Percentiles rank a stretch among this genome's conserved stretches.
Evolutionary conservation across 2,113 vertebrate species (phyloP).

Genomic region (Cranoglanis bouderius): DNA sequence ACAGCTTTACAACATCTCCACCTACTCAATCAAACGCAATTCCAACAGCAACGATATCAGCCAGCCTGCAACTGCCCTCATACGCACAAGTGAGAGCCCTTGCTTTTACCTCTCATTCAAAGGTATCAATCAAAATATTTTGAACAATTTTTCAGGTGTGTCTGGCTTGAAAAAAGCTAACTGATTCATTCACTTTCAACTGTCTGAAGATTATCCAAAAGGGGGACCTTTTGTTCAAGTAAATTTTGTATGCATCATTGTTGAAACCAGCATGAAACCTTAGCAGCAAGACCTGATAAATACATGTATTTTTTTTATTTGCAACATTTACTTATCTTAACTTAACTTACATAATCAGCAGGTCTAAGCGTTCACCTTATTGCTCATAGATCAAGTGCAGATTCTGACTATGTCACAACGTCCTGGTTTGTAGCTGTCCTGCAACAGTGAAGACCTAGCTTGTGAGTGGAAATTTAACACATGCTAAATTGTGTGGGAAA

Average conservation of each 20-base stretch:
- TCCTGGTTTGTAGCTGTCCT: neutral
- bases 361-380: neutral
- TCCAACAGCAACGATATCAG: conserved; percentile 92
- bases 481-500: neutral
- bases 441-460: neutral
- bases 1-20: conserved; percentile 93
- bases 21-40: conserved; percentile 92
- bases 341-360: neutral
- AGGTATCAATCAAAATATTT: neutral
- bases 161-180: neutral
- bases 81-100: conserved; percentile 86
- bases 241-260: neutral
- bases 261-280: neutral
- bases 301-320: neutral
- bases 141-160: neutral
- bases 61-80: conserved; percentile 82
- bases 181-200: neutral
- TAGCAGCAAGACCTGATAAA: neutral
- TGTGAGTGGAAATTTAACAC: neutral
- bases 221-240: neutral
- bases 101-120: neutral
- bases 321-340: neutral
- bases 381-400: neutral
- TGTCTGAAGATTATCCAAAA: neutral
- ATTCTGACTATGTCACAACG: neutral